Percentiles rank a stretch among this genome's conserved stretches.
Conservation (phyloP, 2,797 vertebrate species). For the Chelidonichthys spinosus region DNA sequence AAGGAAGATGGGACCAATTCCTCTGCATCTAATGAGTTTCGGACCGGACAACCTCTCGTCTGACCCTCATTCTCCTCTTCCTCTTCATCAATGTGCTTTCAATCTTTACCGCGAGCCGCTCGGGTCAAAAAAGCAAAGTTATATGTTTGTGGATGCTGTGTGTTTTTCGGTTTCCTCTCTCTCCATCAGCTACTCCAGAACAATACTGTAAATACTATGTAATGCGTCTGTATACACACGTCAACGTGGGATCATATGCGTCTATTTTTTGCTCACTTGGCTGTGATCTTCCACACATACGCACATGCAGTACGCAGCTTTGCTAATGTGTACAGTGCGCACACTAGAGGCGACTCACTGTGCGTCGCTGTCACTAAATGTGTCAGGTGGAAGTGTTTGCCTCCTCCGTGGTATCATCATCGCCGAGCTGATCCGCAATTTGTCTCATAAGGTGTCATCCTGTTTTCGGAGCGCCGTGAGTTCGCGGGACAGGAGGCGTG, state of each 20-base stretch:
- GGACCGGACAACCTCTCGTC: constrained; percentile 49
- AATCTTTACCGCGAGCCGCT: constrained; percentile 47
- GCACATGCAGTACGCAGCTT: background rate
- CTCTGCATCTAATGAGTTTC: constrained; percentile 68
- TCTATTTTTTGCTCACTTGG: constrained; percentile 26
- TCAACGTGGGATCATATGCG: background rate
- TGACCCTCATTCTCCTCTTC: constrained; percentile 47
- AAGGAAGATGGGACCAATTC: constrained; percentile 50
- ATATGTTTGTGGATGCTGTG: constrained; percentile 1
- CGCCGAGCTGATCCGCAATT: constrained; percentile 45
- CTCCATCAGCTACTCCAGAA: constrained; percentile 18
- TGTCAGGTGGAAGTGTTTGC: constrained; percentile 28
- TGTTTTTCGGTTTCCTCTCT: constrained; percentile 5
- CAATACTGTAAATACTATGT: constrained; percentile 9
- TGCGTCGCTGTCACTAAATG: constrained; percentile 20
- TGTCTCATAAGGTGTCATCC: constrained; percentile 47
- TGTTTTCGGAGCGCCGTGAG: constrained; percentile 32
- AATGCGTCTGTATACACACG: background rate
- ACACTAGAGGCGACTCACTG: background rate
- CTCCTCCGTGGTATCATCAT: constrained; percentile 28
- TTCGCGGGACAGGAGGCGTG: constrained; percentile 1
- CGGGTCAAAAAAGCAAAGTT: constrained; percentile 37
- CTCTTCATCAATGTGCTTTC: constrained; percentile 56
- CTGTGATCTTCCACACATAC: constrained; percentile 1
- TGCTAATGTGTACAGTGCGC: constrained; percentile 2